These are phyloP conservation scores for Rotaria magnacalcarata DNA, from an alignment of 2,888 invertebrate genomes.

Conservation along the genomic window DNA sequence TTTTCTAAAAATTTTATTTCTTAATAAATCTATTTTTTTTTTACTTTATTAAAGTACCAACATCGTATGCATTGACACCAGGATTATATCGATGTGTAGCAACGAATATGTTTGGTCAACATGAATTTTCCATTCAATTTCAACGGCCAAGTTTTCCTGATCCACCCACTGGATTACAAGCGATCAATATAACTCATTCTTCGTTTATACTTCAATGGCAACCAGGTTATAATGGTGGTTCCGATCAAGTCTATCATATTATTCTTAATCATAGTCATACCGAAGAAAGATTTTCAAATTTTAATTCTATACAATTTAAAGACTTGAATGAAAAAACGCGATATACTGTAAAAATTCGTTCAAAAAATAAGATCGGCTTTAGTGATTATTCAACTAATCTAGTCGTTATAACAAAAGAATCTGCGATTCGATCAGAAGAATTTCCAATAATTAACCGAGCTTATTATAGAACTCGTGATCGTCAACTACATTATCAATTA, in stretches of 20 bases:
- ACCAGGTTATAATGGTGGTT: constrained; percentile 21
- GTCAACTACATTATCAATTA: not conserved
- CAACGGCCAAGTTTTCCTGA: constrained; percentile 35
- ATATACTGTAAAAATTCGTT: constrained; percentile 9
- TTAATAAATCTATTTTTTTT: not conserved
- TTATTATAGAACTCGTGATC: not conserved
- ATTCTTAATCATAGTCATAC: not conserved
- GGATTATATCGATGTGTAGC: not conserved
- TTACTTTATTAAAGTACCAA: not conserved
- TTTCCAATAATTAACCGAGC: not conserved
- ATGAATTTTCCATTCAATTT: not conserved
- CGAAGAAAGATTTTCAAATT: not conserved
- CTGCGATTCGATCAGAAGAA: not conserved
- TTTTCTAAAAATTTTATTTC: too few relatives aligned
- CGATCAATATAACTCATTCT: not conserved
- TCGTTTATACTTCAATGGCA: not conserved
- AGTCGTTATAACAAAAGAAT: not conserved
- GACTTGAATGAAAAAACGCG: not conserved
- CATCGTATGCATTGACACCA: not conserved
- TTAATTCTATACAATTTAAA: not conserved
- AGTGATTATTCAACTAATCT: not conserved
- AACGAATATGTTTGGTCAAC: not conserved
- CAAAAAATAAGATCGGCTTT: not conserved
- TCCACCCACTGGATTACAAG: not conserved
- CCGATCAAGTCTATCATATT: not conserved